Conservation (phyloP, 2,113 vertebrate genomes). For the Chlamydotis undulata region DNA sequence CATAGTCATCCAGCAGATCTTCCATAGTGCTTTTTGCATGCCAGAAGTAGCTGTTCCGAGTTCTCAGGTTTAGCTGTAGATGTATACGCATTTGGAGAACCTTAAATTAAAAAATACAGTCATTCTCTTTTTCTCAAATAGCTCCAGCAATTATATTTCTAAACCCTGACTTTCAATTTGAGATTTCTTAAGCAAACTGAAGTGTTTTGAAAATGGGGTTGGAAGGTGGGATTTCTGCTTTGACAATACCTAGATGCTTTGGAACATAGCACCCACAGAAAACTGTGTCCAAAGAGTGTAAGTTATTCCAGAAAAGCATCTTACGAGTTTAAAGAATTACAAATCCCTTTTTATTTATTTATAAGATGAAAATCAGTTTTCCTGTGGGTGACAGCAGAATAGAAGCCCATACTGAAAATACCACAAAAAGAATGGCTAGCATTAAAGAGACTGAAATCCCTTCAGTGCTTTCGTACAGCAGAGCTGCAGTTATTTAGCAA, state of each 20-base stretch:
- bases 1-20: not conserved
- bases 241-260: not conserved
- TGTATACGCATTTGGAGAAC: not conserved
- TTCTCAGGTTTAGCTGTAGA: not conserved
- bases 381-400: slow-evolving; percentile 21
- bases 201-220: not conserved
- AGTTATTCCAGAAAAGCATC: slow-evolving; percentile 22
- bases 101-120: not conserved
- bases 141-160: not conserved
- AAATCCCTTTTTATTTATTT: slow-evolving; percentile 43
- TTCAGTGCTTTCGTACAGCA: not conserved
- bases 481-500: slow-evolving; percentile 55
- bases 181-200: not conserved
- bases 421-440: slow-evolving; percentile 34
- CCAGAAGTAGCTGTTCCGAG: not conserved
- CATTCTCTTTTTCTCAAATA: not conserved
- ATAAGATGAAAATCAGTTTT: slow-evolving; percentile 46
- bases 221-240: not conserved
- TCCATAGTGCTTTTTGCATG: not conserved
- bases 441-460: slow-evolving; percentile 37
- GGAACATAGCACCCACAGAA: not conserved
- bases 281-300: not conserved
- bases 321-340: slow-evolving; percentile 18
- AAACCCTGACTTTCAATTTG: not conserved
- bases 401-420: slow-evolving; percentile 19